Percentiles rank a stretch among this genome's conserved stretches.
These are phyloP conservation scores for Ophonus ardosiacus DNA, from an alignment of 2,888 invertebrate genomes.

Conservation along the genomic window DNA sequence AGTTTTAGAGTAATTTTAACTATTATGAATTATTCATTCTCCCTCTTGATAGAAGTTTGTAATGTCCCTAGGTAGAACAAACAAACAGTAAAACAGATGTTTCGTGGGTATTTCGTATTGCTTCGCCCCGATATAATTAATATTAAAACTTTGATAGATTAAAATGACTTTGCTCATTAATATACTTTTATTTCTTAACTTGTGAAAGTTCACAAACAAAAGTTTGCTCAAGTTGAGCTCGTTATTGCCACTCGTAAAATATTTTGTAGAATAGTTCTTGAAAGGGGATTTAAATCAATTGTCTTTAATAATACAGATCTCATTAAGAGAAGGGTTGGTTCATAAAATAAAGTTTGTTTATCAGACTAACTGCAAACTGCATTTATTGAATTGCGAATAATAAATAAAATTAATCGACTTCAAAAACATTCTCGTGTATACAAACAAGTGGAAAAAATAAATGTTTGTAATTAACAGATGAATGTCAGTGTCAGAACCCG, in stretches of 20 bases:
- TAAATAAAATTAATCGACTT: too few relatives aligned
- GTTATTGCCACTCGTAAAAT: constrained; percentile 63
- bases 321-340: constrained; percentile 12
- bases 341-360: not conserved
- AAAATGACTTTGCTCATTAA: constrained; percentile 61
- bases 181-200: constrained; percentile 62
- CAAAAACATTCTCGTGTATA: too few relatives aligned
- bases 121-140: constrained; percentile 43
- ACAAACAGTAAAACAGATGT: constrained; percentile 33
- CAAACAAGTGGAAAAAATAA: too few relatives aligned
- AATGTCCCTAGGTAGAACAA: not conserved
- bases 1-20: not conserved
- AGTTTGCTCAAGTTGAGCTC: constrained; percentile 55
- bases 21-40: constrained; percentile 1
- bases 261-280: constrained; percentile 57
- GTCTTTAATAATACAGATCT: constrained; percentile 59
- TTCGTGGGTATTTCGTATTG: constrained; percentile 36
- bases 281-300: constrained; percentile 61
- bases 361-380: not conserved
- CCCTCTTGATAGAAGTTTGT: not conserved
- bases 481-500: too few relatives aligned
- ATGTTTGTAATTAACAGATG: too few relatives aligned
- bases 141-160: constrained; percentile 59
- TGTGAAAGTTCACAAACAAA: constrained; percentile 58
- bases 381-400: not conserved